Base-by-base conservation (phyloP, 2,113 vertebrate genomes). In the Cyprinus carpio region DNA sequence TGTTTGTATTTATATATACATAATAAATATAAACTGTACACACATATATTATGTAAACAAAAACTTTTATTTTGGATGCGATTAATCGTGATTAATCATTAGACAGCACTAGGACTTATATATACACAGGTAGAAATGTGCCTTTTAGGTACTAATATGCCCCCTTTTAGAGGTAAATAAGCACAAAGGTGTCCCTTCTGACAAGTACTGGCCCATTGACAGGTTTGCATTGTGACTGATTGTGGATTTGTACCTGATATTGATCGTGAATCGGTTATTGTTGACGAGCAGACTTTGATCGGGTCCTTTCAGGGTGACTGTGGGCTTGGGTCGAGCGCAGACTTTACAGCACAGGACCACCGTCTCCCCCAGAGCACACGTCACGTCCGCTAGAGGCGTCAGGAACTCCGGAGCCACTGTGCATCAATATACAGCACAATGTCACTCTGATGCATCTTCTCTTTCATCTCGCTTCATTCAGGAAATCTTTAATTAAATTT, bases 341-440 rank as follows among this genome's bases (percentile, higher is more conserved):
- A 97, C 97, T 93, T 96, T 99, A 91, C 98, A 99, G 86, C 97
- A 97, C 77, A 99, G 91, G 46, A 96, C 94, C 85, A 99, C 97
- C 0, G 98, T 98, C 91, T 99, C 98, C 0, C 98, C 98, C 0
- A 99, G 96, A 2, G 97, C 95, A 93, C 98, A 99, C 18, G 95
- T 96, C 89, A 99, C 93, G 34, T 99, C 98, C 29, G 96, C 95
- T 60, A 99, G 94, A 0, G 98, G 96, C 54, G 97, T 92, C 34
- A 99, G 96, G 93, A 99, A 98, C 93, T 99, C 98, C 60, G 98
- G 98, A 79, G 98, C 95, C 93, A 99, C 98, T 99, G 94, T 20
- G 31, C 8, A 10, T n/a, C 2, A 10, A 58, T 23, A 60, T 10
- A 60, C 23, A 10, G 56, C 8, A n/a, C 23, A 60, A 60, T 23